Evolutionary conservation across 2,888 invertebrate genomes (phyloP).

Genomic region (Diaphora mendica): DNA sequence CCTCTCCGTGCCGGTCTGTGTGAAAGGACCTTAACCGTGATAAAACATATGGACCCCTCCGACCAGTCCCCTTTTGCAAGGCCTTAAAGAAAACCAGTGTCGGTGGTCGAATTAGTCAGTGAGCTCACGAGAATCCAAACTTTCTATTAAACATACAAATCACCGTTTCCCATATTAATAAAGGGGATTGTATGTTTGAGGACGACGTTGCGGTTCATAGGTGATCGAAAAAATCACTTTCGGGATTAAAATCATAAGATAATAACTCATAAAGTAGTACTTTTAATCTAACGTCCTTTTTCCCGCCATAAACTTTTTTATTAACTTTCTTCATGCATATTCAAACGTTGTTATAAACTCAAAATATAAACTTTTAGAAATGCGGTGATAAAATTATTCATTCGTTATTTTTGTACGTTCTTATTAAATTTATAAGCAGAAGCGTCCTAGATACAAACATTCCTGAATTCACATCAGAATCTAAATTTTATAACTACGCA

Average conservation of each 20-base stretch:
- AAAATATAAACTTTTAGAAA: slow-evolving; percentile 21
- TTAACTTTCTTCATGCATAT: background rate
- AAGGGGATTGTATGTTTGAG: too few species aligned
- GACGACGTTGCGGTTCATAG: too few species aligned
- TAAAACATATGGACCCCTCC: too few species aligned
- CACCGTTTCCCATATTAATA: too few species aligned
- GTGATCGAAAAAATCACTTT: background rate
- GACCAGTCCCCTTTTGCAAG: too few species aligned
- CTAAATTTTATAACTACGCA: slow-evolving; percentile 35
- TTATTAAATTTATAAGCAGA: slow-evolving; percentile 46
- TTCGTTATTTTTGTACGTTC: slow-evolving; percentile 39
- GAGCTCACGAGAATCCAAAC: too few species aligned
- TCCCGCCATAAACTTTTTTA: background rate
- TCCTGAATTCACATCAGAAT: slow-evolving; percentile 29
- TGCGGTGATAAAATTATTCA: slow-evolving; percentile 22
- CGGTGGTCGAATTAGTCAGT: too few species aligned
- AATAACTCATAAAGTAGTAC: background rate
- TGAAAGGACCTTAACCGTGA: too few species aligned
- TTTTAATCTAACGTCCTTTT: background rate
- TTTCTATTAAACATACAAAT: too few species aligned
- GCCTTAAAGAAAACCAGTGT: too few species aligned
- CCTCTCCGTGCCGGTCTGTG: too few species aligned
- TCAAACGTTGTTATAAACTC: background rate
- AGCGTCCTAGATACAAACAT: slow-evolving; percentile 46
- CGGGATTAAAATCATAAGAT: background rate